Evolutionary conservation across 1,140 invertebrate genomes (phyloP), one percentile per base, ranked within the genome.

Genomic region (Drosophila fuyamai): DNA sequence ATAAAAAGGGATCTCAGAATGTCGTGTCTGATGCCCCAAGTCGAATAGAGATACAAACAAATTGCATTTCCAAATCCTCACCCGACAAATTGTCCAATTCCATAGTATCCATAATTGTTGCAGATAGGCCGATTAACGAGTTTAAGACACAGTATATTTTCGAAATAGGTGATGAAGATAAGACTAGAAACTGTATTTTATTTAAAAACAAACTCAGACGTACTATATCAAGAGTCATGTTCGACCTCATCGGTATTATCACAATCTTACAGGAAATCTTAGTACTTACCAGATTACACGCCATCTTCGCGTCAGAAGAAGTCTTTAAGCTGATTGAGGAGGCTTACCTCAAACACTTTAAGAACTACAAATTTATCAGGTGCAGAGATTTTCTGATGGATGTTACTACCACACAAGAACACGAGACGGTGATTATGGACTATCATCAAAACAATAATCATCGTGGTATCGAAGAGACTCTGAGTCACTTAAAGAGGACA

Each of bases 381-480:
- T 50, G 29, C 23, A 44, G 8, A 8, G 16, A 38, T 16, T 51
- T 61, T 16, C 47, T 61, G n/a, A 18, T 13, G 27, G 36, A 61
- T 12, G 44, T 59, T 46, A 47, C 13, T 23, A 32, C 10, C 12
- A 7, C 18, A 16, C 35, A 51, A 16, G 47, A 50, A 2, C 60
- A 63, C 13, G 41, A 47, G 44, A 44, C 41, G 13, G 29, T 13
- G 18, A 54, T 63, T 54, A 43, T 3, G 10, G 40, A 36, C 5
- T 46, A 63, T 29, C 41, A 63, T n/a, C 14, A n/a, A n/a, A 55
- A 23, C 6, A 63, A 23, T 29, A 63, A 63, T 38, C 60, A 55
- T 46, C 13, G 61, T 16, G 41, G 51, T n/a, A 55, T 23, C n/a
- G 51, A 63, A n/a, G 61, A 63, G 35, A 46, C 41, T 13, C 40